phyloP scores from a whole-genome alignment of 30 jellyfish, hydroid and myxozoan species.

The Hydractinia echinata region DNA sequence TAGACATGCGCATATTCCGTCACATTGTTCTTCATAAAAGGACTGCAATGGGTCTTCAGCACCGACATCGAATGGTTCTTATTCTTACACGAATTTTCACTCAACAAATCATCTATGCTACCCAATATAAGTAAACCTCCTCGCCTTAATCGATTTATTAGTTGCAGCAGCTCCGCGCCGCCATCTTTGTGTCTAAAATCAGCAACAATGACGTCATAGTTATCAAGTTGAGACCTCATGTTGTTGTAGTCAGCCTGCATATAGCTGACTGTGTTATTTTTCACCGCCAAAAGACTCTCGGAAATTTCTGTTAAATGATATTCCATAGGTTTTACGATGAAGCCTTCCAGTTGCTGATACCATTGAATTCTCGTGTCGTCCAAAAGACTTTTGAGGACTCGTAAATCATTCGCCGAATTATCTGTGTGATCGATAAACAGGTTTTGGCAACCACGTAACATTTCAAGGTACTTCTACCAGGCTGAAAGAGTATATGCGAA shows the following conservation, averaged over 20 bases:
- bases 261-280: background rate
- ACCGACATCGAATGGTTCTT: constrained; percentile 11
- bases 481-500: background rate
- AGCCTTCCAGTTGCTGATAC: constrained; percentile 32
- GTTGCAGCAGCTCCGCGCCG: constrained; percentile 11
- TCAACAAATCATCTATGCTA: constrained; percentile 26
- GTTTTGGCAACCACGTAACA: constrained; percentile 11
- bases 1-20: constrained; percentile 22
- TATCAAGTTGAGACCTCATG: constrained; percentile 8
- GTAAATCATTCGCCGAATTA: constrained; percentile 31
- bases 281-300: background rate
- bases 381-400: constrained; percentile 11
- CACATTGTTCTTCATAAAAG: background rate
- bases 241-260: constrained; percentile 29
- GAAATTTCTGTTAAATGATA: constrained; percentile 9
- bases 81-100: background rate
- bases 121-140: constrained; percentile 26
- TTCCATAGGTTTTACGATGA: background rate
- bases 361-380: constrained; percentile 13
- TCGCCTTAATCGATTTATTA: background rate
- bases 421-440: constrained; percentile 24
- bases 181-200: constrained; percentile 29
- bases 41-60: background rate
- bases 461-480: constrained; percentile 25
- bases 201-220: constrained; percentile 25